Evolutionary conservation across 2,888 invertebrate genomes (phyloP), one percentile per base, ranked within the genome.

Genomic region (Colletes collaris): DNA sequence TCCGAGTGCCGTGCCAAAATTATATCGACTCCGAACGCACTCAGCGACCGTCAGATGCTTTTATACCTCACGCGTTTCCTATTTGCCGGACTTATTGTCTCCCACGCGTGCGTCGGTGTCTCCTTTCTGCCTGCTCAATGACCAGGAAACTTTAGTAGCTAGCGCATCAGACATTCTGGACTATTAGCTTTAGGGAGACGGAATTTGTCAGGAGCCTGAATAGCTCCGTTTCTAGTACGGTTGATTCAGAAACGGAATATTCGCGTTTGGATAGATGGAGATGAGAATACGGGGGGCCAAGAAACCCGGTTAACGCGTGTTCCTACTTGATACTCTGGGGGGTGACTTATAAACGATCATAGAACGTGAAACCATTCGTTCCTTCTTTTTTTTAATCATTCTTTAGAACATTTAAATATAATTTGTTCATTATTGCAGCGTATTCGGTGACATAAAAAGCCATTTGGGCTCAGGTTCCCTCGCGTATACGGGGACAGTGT

Each of bases 1-100:
- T 90, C 86, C 89, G 87, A 89, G 88, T 85, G 85, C 84, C 85
- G 88, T 91, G 90, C 91, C 91, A 91, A 91, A 91, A 91, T 91
- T 89, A 89, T 90, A 91, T 91, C 84, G 90, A 91, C 89, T 90
- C 87, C 82, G 65, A 89, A 89, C 87, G 86, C 85, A 80, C 80
- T 88, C 89, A 86, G 87, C 86, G 81, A 80, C 82, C 82, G 86
- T 87, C 88, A 83, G 85, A 86, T 87, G 85, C 87, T 88, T 90
- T 86, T 87, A 82, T 86, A 76, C 80, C 79, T 71, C 75, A 68
- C 76, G 81, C 79, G 56, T 85, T 84, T 84, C 81, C 73, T 68
- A 74, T 65, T 63, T 60, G 8, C 52, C 50, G 56, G 77, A 77
- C 75, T 27, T 69, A 65, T 68, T 37, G 68, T 59, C 49, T 11